Evolutionary conservation across 2,113 vertebrate species (phyloP).

Genomic region (Callaeas wilsoni): DNA sequence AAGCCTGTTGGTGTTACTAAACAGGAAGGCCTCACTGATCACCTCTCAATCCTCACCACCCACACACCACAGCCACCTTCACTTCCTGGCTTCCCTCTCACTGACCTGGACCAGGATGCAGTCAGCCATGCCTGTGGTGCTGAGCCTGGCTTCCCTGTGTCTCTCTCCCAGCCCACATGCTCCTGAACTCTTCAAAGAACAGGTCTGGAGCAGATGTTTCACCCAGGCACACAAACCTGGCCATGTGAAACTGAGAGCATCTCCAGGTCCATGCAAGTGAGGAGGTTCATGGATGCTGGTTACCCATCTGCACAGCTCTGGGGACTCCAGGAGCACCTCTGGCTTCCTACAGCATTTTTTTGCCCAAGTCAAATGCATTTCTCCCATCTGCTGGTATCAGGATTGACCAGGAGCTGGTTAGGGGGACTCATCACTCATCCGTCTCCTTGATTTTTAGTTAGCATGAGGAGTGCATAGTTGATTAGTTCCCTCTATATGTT

Average conservation of each 20-base stretch:
- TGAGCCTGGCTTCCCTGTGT: not conserved
- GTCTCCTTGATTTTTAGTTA: not conserved
- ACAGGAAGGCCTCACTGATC: not conserved
- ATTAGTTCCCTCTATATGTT: not conserved
- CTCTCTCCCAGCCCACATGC: fast-evolving
- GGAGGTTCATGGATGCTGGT: not conserved
- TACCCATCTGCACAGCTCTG: not conserved
- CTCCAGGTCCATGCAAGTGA: not conserved
- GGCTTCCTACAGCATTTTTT: not conserved
- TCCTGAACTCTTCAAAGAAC: not conserved
- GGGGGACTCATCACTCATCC: not conserved
- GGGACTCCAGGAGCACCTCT: not conserved
- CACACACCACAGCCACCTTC: not conserved
- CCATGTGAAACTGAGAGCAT: not conserved
- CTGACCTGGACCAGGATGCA: not conserved
- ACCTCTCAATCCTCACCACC: not conserved
- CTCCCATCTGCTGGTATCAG: not conserved
- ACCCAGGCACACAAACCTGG: not conserved
- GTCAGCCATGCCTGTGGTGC: not conserved
- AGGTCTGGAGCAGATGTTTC: fast-evolving
- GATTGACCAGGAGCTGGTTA: not conserved
- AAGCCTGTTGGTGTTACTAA: not conserved
- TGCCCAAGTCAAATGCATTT: not conserved
- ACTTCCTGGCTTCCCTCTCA: not conserved
- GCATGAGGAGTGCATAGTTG: not conserved